Conservation (phyloP, 2,888 invertebrate species). For the Epinotia demarniana region DNA sequence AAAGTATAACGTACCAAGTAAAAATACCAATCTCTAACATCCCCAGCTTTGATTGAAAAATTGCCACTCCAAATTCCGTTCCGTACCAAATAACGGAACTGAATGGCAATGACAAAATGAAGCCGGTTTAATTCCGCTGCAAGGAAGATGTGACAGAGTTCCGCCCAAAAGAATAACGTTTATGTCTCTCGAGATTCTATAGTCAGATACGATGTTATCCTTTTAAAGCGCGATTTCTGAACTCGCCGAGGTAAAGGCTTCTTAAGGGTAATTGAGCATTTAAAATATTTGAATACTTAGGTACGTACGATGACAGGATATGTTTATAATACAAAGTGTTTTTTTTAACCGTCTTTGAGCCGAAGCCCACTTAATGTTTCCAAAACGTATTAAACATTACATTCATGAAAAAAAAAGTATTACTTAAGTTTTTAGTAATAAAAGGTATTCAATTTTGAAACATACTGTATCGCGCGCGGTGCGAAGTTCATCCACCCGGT, state of each 20-base stretch:
- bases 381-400: no score
- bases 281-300: constrained; percentile 7
- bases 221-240: not conserved
- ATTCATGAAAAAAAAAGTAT: no score
- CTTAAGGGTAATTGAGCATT: constrained; percentile 5
- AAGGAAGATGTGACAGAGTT: constrained; percentile 5
- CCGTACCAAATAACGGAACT: constrained; percentile 20
- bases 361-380: no score
- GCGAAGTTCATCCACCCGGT: no score
- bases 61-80: constrained; percentile 18
- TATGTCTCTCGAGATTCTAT: not conserved
- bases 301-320: not conserved
- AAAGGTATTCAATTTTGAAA: no score
- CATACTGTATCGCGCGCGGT: no score
- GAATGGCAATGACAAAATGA: not conserved
- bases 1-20: constrained; percentile 5
- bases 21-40: not conserved
- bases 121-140: constrained; percentile 13
- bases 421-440: no score
- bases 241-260: constrained; percentile 3
- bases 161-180: not conserved
- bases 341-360: no score
- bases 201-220: not conserved
- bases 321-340: no score
- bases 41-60: constrained; percentile 29